Evolutionary conservation across 2,113 vertebrate species (phyloP).

Genomic region (Rattus rattus): DNA sequence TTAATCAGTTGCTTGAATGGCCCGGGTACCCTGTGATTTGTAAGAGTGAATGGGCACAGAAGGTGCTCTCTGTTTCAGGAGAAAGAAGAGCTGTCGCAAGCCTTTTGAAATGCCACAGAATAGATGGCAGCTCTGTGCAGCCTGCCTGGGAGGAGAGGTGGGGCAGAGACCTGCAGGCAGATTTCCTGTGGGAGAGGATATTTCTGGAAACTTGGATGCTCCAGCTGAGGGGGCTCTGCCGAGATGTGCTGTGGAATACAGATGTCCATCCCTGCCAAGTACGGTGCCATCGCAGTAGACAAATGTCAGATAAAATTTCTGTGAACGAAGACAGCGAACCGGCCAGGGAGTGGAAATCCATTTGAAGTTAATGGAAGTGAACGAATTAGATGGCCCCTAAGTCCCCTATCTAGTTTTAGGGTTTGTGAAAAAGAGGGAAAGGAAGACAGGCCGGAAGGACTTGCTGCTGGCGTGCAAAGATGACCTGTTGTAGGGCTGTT

Average conservation of each 20-base stretch:
- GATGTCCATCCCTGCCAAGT: neutral
- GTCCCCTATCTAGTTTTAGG: neutral
- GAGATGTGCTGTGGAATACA: conserved; percentile 9
- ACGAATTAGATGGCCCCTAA: neutral
- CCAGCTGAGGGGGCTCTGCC: neutral
- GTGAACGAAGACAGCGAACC: neutral
- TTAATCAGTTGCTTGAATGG: neutral
- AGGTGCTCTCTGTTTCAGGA: neutral
- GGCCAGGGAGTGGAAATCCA: neutral
- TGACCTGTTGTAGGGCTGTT: neutral
- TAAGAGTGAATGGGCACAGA: neutral
- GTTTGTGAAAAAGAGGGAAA: conserved; percentile 8
- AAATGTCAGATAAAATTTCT: conserved; percentile 40
- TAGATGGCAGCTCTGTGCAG: neutral
- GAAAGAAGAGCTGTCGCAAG: neutral
- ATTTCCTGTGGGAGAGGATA: neutral
- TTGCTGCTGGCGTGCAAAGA: neutral
- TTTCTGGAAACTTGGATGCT: conserved; percentile 59
- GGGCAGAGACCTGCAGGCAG: neutral
- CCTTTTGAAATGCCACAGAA: neutral
- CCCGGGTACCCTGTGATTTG: neutral
- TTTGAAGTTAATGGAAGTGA: neutral
- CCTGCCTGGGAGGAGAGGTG: conserved; percentile 2
- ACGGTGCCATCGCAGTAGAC: neutral
- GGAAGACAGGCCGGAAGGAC: neutral